Conservation (phyloP, 2,888 invertebrate genomes). For the Cheilosia scutellata region DNA sequence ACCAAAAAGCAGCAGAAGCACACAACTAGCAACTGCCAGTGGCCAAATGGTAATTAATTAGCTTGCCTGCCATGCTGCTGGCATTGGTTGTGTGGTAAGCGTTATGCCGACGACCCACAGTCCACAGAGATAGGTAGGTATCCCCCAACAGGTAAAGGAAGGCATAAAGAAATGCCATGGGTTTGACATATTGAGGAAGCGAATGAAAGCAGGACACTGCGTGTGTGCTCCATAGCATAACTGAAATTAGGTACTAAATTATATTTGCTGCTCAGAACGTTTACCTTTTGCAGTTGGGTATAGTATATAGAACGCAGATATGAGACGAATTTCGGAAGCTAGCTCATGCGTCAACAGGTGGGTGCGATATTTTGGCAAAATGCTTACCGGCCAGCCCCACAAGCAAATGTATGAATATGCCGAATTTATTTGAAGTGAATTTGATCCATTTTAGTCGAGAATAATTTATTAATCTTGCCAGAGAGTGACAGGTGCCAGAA, state of each 20-base stretch:
- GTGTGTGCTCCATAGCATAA: constrained; percentile 39
- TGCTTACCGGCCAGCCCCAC: constrained; percentile 11
- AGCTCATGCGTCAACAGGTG: constrained; percentile 46
- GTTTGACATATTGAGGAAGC: constrained; percentile 57
- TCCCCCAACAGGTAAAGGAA: neutral
- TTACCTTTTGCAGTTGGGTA: constrained; percentile 27
- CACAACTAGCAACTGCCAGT: constrained; percentile 29
- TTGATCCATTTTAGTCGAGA: constrained; percentile 61
- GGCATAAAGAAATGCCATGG: constrained; percentile 24
- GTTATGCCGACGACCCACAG: constrained; percentile 26
- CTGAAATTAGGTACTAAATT: constrained; percentile 68
- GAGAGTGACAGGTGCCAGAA: constrained; percentile 42
- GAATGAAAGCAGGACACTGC: constrained; percentile 61
- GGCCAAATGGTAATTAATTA: constrained; percentile 70
- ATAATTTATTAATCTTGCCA: constrained; percentile 61
- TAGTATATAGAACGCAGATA: neutral
- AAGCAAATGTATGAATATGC: constrained; percentile 51
- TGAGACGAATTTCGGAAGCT: neutral
- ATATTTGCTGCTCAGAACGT: constrained; percentile 53
- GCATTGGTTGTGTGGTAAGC: constrained; percentile 42
- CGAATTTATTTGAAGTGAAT: constrained; percentile 62
- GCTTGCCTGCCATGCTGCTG: constrained; percentile 36
- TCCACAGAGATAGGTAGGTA: neutral
- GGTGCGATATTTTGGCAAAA: constrained; percentile 27
- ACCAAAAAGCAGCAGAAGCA: constrained; percentile 1